A percentile compares a stretch with the other conserved stretches of the same genome.
Conservation (phyloP, 2,797 vertebrate genomes). For the Platalea minor region DNA sequence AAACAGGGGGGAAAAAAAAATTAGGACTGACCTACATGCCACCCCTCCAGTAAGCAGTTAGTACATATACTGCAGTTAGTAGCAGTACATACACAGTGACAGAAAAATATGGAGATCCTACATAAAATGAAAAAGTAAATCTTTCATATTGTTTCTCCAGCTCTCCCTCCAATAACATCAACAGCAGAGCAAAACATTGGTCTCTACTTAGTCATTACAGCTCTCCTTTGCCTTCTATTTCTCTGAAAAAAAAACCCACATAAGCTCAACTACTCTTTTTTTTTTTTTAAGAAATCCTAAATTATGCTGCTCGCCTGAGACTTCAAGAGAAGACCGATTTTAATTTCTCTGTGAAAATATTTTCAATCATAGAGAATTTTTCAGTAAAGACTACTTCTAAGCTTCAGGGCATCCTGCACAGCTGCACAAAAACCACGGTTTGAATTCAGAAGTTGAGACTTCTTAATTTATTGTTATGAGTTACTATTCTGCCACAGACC, state of each 20-base stretch:
- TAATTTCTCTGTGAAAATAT: not conserved
- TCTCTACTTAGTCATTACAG: not conserved
- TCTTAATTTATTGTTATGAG: not conserved
- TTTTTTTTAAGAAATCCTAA: not conserved
- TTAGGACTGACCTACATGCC: rapidly evolving
- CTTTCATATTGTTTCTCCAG: not conserved
- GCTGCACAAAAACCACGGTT: not conserved
- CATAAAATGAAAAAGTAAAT: not conserved
- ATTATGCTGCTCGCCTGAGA: not conserved
- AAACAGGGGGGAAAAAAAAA: not conserved
- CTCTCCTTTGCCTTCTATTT: not conserved
- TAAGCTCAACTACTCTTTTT: not conserved
- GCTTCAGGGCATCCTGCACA: not conserved
- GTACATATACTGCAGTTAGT: not conserved
- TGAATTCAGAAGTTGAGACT: not conserved
- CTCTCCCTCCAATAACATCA: not conserved
- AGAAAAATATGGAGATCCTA: not conserved
- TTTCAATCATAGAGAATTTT: not conserved
- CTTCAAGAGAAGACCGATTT: not conserved
- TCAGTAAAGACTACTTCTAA: not conserved
- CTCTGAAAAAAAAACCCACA: not conserved
- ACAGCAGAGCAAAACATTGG: not conserved
- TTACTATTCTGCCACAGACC: not conserved
- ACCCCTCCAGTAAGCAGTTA: not conserved
- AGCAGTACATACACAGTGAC: not conserved